Evolutionary conservation across 2,113 vertebrate genomes (phyloP).

Genomic region (Nothocercus julius): DNA sequence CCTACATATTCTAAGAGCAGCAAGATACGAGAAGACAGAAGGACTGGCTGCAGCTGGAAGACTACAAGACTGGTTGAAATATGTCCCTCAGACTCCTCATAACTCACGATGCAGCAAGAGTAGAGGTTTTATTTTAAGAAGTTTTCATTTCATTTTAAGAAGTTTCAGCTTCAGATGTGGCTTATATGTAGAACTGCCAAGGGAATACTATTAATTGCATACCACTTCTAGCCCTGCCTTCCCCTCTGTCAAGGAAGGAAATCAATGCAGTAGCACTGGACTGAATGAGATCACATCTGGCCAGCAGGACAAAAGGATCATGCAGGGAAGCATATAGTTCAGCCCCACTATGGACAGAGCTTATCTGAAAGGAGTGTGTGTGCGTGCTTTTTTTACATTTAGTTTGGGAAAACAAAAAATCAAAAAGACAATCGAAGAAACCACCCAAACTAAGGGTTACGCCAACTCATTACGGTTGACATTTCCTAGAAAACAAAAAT

Average conservation of each 20-base stretch:
- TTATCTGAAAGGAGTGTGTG: background rate
- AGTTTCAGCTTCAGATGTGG: background rate
- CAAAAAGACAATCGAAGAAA: background rate
- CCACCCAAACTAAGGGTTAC: background rate
- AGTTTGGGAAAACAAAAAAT: rapidly evolving
- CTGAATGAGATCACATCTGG: background rate
- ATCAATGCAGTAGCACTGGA: background rate
- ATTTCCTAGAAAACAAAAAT: background rate
- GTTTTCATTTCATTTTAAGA: background rate
- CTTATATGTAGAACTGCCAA: background rate
- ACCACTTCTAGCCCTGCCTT: background rate
- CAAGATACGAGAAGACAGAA: background rate
- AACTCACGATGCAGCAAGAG: background rate
- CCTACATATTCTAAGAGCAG: background rate
- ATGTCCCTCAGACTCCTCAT: background rate
- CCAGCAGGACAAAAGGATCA: background rate
- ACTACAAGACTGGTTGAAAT: background rate
- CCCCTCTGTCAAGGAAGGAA: background rate
- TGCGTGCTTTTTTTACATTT: too few relatives aligned
- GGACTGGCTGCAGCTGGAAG: background rate
- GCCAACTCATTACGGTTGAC: background rate
- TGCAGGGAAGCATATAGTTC: background rate
- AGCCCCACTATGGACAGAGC: background rate
- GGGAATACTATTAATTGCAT: background rate
- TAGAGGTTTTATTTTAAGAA: background rate